Percentiles rank a stretch among this genome's conserved stretches.
These are phyloP conservation scores for Chromobotia macracanthus DNA, from an alignment of 2,797 vertebrate genomes.

Conservation along the genomic window DNA sequence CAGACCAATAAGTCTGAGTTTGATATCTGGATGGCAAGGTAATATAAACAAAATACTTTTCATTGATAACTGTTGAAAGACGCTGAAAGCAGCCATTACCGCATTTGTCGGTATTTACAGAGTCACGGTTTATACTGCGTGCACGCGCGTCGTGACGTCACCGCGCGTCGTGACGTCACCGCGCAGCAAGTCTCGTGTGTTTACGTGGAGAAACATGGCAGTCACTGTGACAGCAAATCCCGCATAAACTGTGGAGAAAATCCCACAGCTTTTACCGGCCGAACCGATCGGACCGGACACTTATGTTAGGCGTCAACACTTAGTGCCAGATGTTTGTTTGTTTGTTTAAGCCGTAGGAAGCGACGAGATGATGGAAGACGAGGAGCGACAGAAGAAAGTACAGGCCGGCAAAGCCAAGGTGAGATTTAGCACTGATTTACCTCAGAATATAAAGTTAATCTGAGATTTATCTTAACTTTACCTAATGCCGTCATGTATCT, in stretches of 20 bases:
- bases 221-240: constrained; percentile 60
- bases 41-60: too few species aligned
- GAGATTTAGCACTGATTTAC: constrained; percentile 51
- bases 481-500: too few species aligned
- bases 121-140: constrained; percentile 67
- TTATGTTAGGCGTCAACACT: constrained; percentile 1
- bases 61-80: too few species aligned
- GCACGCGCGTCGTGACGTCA: too few species aligned
- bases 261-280: neutral
- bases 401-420: constrained; percentile 97
- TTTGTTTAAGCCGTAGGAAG: constrained; percentile 70
- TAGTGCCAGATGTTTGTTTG: neutral
- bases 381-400: constrained; percentile 91
- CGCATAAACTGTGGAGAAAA: constrained; percentile 24
- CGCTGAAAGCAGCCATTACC: too few species aligned
- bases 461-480: neutral
- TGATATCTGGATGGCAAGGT: too few species aligned
- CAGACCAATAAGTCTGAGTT: too few species aligned
- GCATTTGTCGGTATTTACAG: too few species aligned
- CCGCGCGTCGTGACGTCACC: constrained; percentile 74
- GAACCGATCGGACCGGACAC: neutral
- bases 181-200: constrained; percentile 77
- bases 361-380: constrained; percentile 86
- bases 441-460: neutral
- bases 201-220: constrained; percentile 97